These are phyloP conservation scores for Xiphydria camelus DNA, from an alignment of 2,888 invertebrate species.

Conservation along the genomic window DNA sequence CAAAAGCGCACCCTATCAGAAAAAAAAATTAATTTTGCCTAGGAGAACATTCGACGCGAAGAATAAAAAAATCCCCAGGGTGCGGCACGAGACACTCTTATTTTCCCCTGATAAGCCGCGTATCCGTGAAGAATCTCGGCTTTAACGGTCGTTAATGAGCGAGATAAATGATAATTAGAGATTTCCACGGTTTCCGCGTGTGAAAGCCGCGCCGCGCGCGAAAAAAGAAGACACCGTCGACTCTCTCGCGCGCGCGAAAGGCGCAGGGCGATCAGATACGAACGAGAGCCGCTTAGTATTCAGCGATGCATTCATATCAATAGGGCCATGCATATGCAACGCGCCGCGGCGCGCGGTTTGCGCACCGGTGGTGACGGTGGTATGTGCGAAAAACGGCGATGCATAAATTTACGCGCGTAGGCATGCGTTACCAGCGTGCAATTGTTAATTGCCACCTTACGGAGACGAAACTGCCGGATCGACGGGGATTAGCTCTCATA, in stretches of 20 bases:
- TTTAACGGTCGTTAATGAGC: conserved; percentile 13
- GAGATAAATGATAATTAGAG: conserved; percentile 29
- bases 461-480: conserved; percentile 18
- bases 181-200: conserved; percentile 37
- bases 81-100: too few species aligned
- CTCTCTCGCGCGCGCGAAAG: conserved; percentile 35
- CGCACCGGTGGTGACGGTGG: conserved; percentile 9
- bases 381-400: conserved; percentile 31
- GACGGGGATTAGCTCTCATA: conserved; percentile 19
- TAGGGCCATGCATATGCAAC: conserved; percentile 53
- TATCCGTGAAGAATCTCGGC: conserved; percentile 1
- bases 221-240: conserved; percentile 20
- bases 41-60: too few species aligned
- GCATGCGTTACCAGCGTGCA: conserved; percentile 44
- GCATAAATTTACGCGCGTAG: conserved; percentile 47
- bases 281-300: conserved; percentile 46
- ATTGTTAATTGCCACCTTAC: conserved; percentile 44
- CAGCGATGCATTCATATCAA: conserved; percentile 56
- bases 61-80: too few species aligned
- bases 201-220: conserved; percentile 27
- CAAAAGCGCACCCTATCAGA: too few species aligned
- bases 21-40: too few species aligned
- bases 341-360: too few species aligned
- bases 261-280: conserved; percentile 49
- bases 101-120: too few species aligned